Evolutionary conservation across 2,113 vertebrate genomes (phyloP).

Genomic region (Smithornis capensis): DNA sequence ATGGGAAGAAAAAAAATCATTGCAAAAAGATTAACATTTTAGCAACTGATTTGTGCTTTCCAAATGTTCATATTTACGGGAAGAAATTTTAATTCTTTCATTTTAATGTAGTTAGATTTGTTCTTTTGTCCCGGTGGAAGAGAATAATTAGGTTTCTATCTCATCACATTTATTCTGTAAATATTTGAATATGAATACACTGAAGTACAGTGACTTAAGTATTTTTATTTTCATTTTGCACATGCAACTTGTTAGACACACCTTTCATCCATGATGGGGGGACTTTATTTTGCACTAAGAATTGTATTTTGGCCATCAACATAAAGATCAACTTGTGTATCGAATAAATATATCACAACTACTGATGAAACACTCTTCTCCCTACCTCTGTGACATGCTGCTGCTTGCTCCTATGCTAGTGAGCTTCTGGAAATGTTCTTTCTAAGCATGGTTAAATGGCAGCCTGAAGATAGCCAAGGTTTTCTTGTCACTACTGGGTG

Average conservation of each 20-base stretch:
- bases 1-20: not conserved
- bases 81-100: not conserved
- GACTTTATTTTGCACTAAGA: not conserved
- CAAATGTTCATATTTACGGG: slow-evolving; percentile 1
- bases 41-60: not conserved
- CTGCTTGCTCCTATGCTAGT: not conserved
- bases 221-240: not conserved
- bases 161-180: not conserved
- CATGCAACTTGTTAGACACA: not conserved
- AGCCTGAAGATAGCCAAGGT: not conserved
- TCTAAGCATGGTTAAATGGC: not conserved
- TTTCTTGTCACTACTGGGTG: fast-evolving
- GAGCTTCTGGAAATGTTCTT: not conserved
- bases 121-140: not conserved
- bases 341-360: not conserved
- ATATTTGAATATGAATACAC: not conserved
- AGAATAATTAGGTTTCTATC: not conserved
- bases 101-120: slow-evolving; percentile 14
- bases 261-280: not conserved
- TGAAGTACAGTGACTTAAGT: not conserved
- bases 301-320: not conserved
- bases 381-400: not conserved
- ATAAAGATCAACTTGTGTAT: not conserved
- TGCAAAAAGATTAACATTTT: slow-evolving; percentile 18
- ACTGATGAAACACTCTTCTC: not conserved